These are phyloP conservation scores for Benthosema pterotum DNA, from an alignment of 2,797 vertebrate species.

Conservation along the genomic window DNA sequence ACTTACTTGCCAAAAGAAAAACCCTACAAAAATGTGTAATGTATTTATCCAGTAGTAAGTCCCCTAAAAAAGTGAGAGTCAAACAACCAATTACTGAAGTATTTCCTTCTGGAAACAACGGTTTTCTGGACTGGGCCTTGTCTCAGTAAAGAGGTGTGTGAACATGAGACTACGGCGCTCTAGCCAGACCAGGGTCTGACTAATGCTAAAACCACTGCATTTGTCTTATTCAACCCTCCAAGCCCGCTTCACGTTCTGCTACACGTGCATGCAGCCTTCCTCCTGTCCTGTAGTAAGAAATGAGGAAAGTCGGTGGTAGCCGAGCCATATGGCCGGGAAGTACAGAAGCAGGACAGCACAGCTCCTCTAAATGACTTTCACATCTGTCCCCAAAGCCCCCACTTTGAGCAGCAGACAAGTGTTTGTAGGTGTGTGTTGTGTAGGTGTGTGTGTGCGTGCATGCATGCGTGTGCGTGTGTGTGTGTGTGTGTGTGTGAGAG, in stretches of 20 bases:
- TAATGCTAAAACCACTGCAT: constrained; percentile 65
- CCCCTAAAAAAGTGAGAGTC: constrained; percentile 30
- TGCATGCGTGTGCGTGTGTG: no score
- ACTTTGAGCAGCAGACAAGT: constrained; percentile 10
- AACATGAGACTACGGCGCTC: constrained; percentile 57
- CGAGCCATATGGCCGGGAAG: constrained; percentile 3
- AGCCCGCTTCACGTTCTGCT: constrained; percentile 59
- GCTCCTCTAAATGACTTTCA: constrained; percentile 61
- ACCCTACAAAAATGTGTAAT: constrained; percentile 9
- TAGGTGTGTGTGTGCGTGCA: background rate
- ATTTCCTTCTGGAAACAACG: constrained; percentile 45
- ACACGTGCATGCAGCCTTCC: constrained; percentile 57
- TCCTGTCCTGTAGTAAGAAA: constrained; percentile 25
- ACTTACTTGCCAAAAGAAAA: constrained; percentile 28
- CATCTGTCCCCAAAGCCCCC: constrained; percentile 52
- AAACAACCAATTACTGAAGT: constrained; percentile 42
- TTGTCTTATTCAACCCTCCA: constrained; percentile 56
- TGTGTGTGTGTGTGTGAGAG: no score
- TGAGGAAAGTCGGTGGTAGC: constrained; percentile 40
- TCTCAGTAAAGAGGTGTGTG: constrained; percentile 49
- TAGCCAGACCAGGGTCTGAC: constrained; percentile 58
- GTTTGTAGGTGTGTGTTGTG: constrained; percentile 19
- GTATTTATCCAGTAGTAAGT: background rate
- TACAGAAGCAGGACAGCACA: constrained; percentile 43
- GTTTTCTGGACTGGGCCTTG: constrained; percentile 48